phyloP scores from a whole-genome alignment of 2,888 invertebrate species.

The Proisotoma minuta region DNA sequence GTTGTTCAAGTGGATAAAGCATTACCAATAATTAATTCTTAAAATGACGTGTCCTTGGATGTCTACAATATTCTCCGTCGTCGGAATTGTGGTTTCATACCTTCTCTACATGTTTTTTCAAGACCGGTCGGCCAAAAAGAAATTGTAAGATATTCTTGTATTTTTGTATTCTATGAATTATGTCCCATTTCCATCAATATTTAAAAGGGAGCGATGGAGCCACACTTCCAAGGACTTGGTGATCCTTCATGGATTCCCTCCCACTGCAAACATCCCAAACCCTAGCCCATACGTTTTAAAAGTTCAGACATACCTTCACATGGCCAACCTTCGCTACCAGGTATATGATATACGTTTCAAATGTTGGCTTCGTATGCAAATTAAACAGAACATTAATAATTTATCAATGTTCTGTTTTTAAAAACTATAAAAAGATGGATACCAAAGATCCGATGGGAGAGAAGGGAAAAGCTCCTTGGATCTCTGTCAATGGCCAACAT shows the following conservation, averaged over 20 bases:
- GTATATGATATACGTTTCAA: too few relatives aligned
- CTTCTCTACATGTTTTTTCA: not conserved
- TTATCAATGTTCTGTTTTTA: too few relatives aligned
- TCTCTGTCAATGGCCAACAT: constrained; percentile 36
- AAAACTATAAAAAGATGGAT: too few relatives aligned
- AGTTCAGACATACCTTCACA: constrained; percentile 26
- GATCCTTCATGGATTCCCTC: constrained; percentile 16
- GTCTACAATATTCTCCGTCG: too few relatives aligned
- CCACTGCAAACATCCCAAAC: constrained; percentile 10
- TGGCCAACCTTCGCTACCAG: constrained; percentile 28
- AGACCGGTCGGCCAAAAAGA: not conserved
- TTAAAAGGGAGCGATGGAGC: constrained; percentile 6
- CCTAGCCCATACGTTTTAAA: constrained; percentile 30
- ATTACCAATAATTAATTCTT: too few relatives aligned
- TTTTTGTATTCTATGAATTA: too few relatives aligned
- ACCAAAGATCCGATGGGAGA: constrained; percentile 20
- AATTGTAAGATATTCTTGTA: too few relatives aligned
- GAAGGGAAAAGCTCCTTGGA: constrained; percentile 42
- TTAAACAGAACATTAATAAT: too few relatives aligned
- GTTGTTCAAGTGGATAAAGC: too few relatives aligned
- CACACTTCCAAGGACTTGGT: constrained; percentile 13
- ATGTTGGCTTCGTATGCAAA: too few relatives aligned
- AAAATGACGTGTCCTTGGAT: too few relatives aligned
- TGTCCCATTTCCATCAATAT: too few relatives aligned
- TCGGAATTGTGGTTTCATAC: not conserved